Percentiles rank a stretch among this genome's conserved stretches.
Evolutionary conservation across 2,888 invertebrate genomes (phyloP).

Genomic region (Chymomyza amoena): DNA sequence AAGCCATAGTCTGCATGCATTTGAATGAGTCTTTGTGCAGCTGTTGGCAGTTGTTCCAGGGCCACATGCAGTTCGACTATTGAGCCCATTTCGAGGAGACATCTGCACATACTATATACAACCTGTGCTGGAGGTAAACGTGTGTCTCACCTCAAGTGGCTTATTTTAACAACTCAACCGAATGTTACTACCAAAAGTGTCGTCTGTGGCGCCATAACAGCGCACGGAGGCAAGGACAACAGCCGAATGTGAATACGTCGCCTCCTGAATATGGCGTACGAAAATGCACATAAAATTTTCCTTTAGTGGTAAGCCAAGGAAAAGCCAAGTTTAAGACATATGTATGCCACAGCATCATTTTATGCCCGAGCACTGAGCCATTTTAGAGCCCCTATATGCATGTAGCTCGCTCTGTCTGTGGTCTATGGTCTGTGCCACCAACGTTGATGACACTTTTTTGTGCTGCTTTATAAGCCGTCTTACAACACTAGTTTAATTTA

Average conservation of each 20-base stretch:
- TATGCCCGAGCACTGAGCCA: background rate
- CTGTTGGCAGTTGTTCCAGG: constrained; percentile 1
- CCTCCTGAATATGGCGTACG: constrained; percentile 19
- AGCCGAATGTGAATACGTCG: constrained; percentile 11
- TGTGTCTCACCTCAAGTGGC: constrained; percentile 48
- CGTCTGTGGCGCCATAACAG: background rate
- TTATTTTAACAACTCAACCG: constrained; percentile 51
- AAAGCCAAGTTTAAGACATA: background rate
- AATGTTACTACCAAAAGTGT: constrained; percentile 29
- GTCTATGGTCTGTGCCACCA: background rate
- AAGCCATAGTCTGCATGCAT: background rate
- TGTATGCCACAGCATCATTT: background rate
- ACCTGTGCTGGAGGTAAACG: background rate
- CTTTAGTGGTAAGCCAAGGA: constrained; percentile 3
- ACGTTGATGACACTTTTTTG: constrained; percentile 41
- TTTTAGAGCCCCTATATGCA: background rate
- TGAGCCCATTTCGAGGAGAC: background rate
- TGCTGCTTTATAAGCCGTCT: constrained; percentile 20
- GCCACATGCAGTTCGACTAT: background rate
- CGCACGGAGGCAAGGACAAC: background rate
- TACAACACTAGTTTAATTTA: constrained; percentile 40
- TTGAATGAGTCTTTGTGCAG: background rate
- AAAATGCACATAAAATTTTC: constrained; percentile 24
- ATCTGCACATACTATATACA: background rate
- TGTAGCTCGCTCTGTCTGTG: too few relatives aligned